Conservation (phyloP, 2,888 invertebrate genomes). For the Dasysyrphus albostriatus region DNA sequence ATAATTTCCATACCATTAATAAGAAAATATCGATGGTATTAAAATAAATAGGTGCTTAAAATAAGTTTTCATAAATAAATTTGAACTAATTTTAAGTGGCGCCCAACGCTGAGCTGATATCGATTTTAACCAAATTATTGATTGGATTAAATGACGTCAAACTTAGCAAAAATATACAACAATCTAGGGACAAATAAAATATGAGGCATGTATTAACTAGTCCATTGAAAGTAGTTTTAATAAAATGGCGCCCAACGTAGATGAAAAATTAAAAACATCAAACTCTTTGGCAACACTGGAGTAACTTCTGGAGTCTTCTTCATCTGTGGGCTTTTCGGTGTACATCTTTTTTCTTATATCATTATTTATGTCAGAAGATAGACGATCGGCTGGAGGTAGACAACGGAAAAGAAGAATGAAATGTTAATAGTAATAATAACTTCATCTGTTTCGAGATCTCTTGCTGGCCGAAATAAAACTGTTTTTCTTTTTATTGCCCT, state of each 20-base stretch:
- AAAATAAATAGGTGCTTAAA: too few relatives aligned
- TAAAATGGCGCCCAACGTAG: neutral
- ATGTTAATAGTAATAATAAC: conserved; percentile 73
- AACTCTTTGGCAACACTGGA: conserved; percentile 23
- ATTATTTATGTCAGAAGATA: conserved; percentile 72
- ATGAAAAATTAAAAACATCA: neutral
- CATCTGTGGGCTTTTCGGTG: conserved; percentile 53
- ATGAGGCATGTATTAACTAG: too few relatives aligned
- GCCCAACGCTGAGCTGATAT: neutral
- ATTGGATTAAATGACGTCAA: neutral
- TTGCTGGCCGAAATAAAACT: conserved; percentile 42
- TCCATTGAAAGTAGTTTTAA: neutral
- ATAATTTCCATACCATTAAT: too few relatives aligned
- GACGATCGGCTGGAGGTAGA: conserved; percentile 55
- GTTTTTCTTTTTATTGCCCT: conserved; percentile 19
- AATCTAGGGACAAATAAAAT: too few relatives aligned
- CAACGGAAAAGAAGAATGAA: conserved; percentile 53
- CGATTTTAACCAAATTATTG: neutral
- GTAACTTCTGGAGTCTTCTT: conserved; percentile 40
- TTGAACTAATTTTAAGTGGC: neutral
- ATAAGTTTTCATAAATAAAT: too few relatives aligned
- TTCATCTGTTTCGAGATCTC: conserved; percentile 59
- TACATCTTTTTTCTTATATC: conserved; percentile 48
- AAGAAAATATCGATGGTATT: too few relatives aligned
- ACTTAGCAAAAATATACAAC: neutral